Evolutionary conservation across 2,888 invertebrate species (phyloP).

Genomic region (Macrosiphum euphorbiae): DNA sequence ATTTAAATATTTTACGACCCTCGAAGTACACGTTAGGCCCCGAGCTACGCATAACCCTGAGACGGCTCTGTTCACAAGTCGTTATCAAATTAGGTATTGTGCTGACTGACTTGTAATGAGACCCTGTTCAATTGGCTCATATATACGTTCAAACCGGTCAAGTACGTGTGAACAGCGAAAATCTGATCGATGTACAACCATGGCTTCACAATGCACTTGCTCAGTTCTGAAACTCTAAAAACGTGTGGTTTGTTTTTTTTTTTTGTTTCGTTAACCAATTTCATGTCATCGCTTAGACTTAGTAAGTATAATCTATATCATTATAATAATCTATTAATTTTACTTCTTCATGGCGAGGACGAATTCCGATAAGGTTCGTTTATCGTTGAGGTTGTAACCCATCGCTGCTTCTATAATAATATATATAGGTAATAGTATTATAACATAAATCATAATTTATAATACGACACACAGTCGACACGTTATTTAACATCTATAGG

Average conservation of each 20-base stretch:
- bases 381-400: conserved; percentile 66
- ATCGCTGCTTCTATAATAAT: conserved; percentile 67
- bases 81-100: not conserved
- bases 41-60: not conserved
- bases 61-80: not conserved
- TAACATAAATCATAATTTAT: not conserved
- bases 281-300: not conserved
- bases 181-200: conserved; percentile 67
- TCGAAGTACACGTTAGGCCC: not conserved
- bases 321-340: conserved; percentile 3
- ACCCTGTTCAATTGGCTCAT: conserved; percentile 18
- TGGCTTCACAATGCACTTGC: conserved; percentile 66
- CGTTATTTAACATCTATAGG: not conserved
- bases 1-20: not conserved
- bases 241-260: not conserved
- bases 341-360: conserved; percentile 66
- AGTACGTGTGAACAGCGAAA: conserved; percentile 65
- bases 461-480: not conserved
- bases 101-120: conserved; percentile 22
- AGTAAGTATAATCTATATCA: not conserved
- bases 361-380: conserved; percentile 66
- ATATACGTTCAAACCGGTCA: conserved; percentile 64
- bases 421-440: not conserved
- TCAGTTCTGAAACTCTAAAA: conserved; percentile 65
- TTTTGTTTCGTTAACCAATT: not conserved